Base-by-base conservation (phyloP, 2,113 vertebrate genomes). In the Austrofundulus limnaeus region DNA sequence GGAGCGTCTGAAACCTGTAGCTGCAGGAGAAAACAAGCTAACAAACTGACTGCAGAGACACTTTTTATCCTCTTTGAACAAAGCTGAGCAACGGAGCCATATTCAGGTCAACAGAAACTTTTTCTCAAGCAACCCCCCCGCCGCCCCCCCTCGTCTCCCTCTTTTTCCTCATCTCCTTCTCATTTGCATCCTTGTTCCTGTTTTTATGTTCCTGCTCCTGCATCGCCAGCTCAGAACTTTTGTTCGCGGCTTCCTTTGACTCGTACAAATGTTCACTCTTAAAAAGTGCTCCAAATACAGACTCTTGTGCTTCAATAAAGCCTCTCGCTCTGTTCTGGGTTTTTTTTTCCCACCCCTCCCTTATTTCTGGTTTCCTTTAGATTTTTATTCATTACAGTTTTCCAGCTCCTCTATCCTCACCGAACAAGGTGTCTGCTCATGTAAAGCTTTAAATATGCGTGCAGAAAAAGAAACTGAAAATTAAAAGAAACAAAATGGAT, bases 31-130 rank as follows among this genome's bases (percentile, higher is more conserved):
- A 81, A 63, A 23, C n/a, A 51, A 83, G 68, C 72, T 79, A 74
- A 79, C 75, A 42, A 31, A 77, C 28, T 31, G n/a, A n/a, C n/a
- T 49, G 17, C 1, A 42, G 62, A 57, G 52, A 70, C 46, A 70
- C 59, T 82, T 59, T 47, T 54, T 28, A 41, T 68, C 34, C 24
- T 70, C 68, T 82, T 73, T 87, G 75, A 85, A 72, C 77, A 58
- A 45, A 77, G 65, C 61, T 28, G 66, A 84, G 55, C 68, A 53
- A 55, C 20, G 70, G 75, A 69, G 71, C 72, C 59, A 47, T 73
- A 88, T 88, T 85, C 85, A 85, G 87, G 87, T 88, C 87, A 85
- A 75, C 69, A 47, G 47, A 84, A 88, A 88, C 82, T 86, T 89
- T 34, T 86, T 83, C 76, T 73, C 68, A 28, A 75, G 76, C 78